Conservation (phyloP, 2,797 vertebrate species). For the Glyptemys insculpta region DNA sequence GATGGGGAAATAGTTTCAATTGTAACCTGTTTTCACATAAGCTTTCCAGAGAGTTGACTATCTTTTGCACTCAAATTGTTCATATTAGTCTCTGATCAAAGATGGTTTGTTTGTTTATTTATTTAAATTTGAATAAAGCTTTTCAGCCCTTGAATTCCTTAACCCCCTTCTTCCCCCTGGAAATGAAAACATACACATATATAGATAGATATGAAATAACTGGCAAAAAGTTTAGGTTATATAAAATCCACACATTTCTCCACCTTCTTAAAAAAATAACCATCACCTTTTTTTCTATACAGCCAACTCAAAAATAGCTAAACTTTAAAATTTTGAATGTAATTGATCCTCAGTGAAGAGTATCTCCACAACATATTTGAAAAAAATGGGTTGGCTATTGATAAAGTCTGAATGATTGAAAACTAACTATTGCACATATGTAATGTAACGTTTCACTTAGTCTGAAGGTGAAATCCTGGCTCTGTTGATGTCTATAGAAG, state of each 20-base stretch:
- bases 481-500: neutral
- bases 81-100: neutral
- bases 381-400: neutral
- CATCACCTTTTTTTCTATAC: neutral
- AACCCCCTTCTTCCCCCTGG: accelerated
- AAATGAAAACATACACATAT: neutral
- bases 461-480: neutral
- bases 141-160: neutral
- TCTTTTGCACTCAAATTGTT: neutral
- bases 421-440: neutral
- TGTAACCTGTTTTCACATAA: neutral
- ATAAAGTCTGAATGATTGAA: neutral
- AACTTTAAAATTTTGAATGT: neutral
- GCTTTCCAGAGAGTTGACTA: too few species aligned
- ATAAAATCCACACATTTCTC: neutral
- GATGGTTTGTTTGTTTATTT: neutral
- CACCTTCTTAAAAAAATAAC: neutral
- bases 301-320: neutral
- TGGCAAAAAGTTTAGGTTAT: neutral
- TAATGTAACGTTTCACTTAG: neutral
- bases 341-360: neutral
- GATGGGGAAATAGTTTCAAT: neutral
- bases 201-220: neutral
- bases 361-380: neutral
- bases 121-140: neutral